Base-by-base conservation (phyloP, 2,888 invertebrate species). In the Pogonocherus hispidulus region DNA sequence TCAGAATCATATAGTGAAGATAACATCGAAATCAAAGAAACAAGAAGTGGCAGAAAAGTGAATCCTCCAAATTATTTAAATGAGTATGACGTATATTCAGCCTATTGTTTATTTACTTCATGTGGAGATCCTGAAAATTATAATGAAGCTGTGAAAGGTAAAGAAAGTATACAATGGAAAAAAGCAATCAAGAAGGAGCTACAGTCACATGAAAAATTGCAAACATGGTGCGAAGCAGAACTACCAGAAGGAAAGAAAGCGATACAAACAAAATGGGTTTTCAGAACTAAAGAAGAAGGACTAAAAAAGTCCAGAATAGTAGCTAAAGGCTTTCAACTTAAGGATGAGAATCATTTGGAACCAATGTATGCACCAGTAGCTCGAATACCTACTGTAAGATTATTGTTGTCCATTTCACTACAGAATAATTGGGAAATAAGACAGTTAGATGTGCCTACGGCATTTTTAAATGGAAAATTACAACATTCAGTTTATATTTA, bases 291-390 rank as follows among this genome's bases (percentile, higher is more conserved):
- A 27, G n/a, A n/a, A n/a, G n/a, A n/a, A n/a, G n/a, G 56, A 63
- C 72, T 19, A 72, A 67, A 32, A 70, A 72, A 37, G 69, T n/a
- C 71, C 9, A 67, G 66, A 63, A 35, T 67, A 49, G 62, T 70
- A 14, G 67, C 69, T 54, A 63, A 67, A 66, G 70, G 66, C 16
- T 66, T 70, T 60, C 70, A 67, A 57, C 9, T 70, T 19, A 66
- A 66, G 59, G 57, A 63, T 59, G 66, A 59, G 66, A 49, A 70
- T 69, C 19, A 20, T 20, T 60, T 65, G 44, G 19, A 66, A 52
- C 11, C 57, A 59, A 19, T 60, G 8, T 67, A 76, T 63, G 18
- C 72, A 60, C 72, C 74, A 46, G 68, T 73, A 9, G 70, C 71
- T 41, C 67, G 69, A 62, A 55, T 69, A 32, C 59, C 69, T 16